Percentiles rank a stretch among this genome's conserved stretches.
These are phyloP conservation scores for Troglohyphantes excavatus DNA, from an alignment of 2,888 invertebrate genomes.

Conservation along the genomic window DNA sequence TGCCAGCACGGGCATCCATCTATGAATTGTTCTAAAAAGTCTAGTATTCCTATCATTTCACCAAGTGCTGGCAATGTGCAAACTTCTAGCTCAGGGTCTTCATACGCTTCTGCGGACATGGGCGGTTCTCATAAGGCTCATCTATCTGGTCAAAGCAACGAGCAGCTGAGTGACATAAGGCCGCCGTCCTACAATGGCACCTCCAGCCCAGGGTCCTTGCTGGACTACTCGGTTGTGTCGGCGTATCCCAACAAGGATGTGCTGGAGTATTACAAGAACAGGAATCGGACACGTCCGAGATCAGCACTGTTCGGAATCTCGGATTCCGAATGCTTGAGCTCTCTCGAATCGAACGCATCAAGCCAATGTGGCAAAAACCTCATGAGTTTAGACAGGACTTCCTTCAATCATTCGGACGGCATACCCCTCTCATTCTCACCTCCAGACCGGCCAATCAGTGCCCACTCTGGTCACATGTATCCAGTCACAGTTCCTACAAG, in stretches of 20 bases:
- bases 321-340: constrained; percentile 85
- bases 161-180: constrained; percentile 70
- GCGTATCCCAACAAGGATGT: constrained; percentile 84
- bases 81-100: constrained; percentile 77
- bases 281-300: constrained; percentile 81
- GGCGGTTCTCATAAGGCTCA: constrained; percentile 76
- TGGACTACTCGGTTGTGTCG: constrained; percentile 85
- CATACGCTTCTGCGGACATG: constrained; percentile 77
- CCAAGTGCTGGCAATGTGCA: constrained; percentile 74
- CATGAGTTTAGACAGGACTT: constrained; percentile 66
- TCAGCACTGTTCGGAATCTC: constrained; percentile 83
- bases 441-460: constrained; percentile 69
- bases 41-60: constrained; percentile 78
- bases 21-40: constrained; percentile 73
- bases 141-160: constrained; percentile 74
- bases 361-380: constrained; percentile 75
- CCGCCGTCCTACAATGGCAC: constrained; percentile 78
- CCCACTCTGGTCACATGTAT: constrained; percentile 77
- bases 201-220: constrained; percentile 83
- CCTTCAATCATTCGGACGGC: constrained; percentile 73
- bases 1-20: constrained; percentile 69
- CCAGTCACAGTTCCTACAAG: constrained; percentile 78
- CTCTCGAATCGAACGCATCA: constrained; percentile 74
- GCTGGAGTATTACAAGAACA: constrained; percentile 85
- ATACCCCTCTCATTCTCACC: constrained; percentile 73